Base-by-base conservation (phyloP, 2,888 invertebrate species). In the Drosophila sordidapex region DNA sequence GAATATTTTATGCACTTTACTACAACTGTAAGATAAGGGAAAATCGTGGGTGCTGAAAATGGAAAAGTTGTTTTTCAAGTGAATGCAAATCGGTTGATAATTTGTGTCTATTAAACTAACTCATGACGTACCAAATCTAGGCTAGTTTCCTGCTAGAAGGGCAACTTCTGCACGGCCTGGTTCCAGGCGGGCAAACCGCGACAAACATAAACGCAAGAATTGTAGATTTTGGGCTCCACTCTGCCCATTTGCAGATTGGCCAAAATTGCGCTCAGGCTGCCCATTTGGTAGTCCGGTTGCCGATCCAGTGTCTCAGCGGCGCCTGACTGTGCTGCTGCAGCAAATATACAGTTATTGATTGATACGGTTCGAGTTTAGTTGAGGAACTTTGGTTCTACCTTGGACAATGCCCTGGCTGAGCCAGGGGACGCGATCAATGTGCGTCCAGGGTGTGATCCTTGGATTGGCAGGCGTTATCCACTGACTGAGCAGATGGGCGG, bases 401-500 rank as follows among this genome's bases (percentile, higher is more conserved):
- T 87, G 87, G 31, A 92, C 81, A 15, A 70, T 62, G 61, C 90
- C 92, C 57, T 92, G 91, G 53, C 92, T 92, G 38, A 90, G 80
- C 94, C 94, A 94, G 52, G 89, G 72, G 2, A 74, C 66, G 64
- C 92, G 92, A 82, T 94, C 93, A 25, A 94, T 91, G 57, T 91
- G 76, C 48, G 92, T 92, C 94, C 94, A 94, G 76, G 94, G 94
- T 27, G 84, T 67, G 52, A 92, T 81, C 25, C 92, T 87, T 35
- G 82, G 76, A 29, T 92, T 71, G 15, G 76, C 81, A 2, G 92
- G 91, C 18, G 86, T 93, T 40, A 94, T 91, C 94, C 94, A 94
- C 48, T 90, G 90, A 72, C 94, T 94, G 35, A 94, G 83, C 77
- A 94, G 90, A 70, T 93, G 91, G 25, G 94, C 92, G n/a, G 94